A percentile compares a stretch with the other conserved stretches of the same genome.
Evolutionary conservation across 2,888 invertebrate species (phyloP).

Genomic region (Abrostola tripartita): DNA sequence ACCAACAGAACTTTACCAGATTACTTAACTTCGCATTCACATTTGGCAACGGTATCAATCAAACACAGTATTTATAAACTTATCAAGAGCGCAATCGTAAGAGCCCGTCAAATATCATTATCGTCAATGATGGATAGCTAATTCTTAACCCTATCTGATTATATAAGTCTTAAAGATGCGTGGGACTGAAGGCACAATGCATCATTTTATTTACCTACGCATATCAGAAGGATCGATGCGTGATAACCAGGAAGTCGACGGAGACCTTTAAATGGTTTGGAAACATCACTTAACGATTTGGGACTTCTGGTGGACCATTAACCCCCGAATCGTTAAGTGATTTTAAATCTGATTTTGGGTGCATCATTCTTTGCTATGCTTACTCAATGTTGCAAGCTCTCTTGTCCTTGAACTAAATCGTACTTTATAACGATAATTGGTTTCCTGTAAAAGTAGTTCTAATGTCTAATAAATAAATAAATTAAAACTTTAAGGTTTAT

Average conservation of each 20-base stretch:
- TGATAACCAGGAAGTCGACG: conserved; percentile 52
- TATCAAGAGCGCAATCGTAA: conserved; percentile 79
- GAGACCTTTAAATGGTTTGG: conserved; percentile 61
- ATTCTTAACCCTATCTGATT: conserved; percentile 81
- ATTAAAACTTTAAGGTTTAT: too few relatives aligned
- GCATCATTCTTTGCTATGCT: too few relatives aligned
- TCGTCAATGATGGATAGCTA: conserved; percentile 86
- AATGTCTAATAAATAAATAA: too few relatives aligned
- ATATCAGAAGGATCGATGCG: conserved; percentile 58
- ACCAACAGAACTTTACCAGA: conserved; percentile 22
- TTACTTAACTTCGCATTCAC: conserved; percentile 55
- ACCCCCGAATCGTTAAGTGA: neutral
- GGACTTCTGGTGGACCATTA: conserved; percentile 19
- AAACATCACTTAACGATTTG: conserved; percentile 40
- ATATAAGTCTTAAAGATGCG: conserved; percentile 80
- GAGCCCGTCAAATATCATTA: conserved; percentile 84
- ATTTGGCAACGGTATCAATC: conserved; percentile 58
- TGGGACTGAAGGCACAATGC: conserved; percentile 83
- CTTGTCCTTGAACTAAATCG: too few relatives aligned
- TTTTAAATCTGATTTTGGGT: conserved; percentile 2
- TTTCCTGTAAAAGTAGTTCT: too few relatives aligned
- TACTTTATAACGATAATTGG: too few relatives aligned
- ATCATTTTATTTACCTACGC: conserved; percentile 73
- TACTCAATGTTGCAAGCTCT: too few relatives aligned
- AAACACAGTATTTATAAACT: conserved; percentile 69